phyloP scores from a whole-genome alignment of 2,113 vertebrate species.

The human (Homo sapiens) region DNA sequence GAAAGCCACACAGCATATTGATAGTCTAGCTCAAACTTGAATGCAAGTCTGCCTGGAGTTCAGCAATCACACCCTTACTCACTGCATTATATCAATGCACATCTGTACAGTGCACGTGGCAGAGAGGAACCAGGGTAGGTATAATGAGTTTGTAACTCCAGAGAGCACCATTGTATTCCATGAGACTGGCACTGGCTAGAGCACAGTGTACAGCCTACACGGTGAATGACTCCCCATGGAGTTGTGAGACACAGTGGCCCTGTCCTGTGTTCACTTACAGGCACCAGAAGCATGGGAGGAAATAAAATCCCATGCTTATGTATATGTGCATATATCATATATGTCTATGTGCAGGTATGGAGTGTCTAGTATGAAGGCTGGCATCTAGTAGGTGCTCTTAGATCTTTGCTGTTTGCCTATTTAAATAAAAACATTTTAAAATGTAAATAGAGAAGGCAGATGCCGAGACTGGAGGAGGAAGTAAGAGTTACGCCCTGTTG shows the following conservation, averaged over 20 bases:
- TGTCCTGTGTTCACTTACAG: not conserved
- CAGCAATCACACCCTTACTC: not conserved
- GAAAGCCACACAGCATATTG: not conserved
- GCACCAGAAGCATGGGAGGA: not conserved
- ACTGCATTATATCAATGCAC: not conserved
- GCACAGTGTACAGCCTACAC: not conserved
- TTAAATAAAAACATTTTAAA: not conserved
- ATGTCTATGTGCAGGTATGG: not conserved
- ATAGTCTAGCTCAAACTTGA: not conserved
- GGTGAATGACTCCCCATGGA: not conserved
- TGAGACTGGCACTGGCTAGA: not conserved
- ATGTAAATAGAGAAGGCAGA: not conserved
- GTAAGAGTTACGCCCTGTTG: not conserved
- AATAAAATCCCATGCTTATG: not conserved
- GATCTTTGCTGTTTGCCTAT: not conserved
- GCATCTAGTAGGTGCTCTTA: not conserved
- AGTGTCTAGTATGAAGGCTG: not conserved
- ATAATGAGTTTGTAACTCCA: not conserved
- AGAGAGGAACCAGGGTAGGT: too few species aligned
- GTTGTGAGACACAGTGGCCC: not conserved
- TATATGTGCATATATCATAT: accelerated
- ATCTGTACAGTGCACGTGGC: accelerated
- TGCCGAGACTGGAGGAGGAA: not conserved
- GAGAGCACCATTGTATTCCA: not conserved
- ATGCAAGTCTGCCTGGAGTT: not conserved